A percentile compares a stretch with the other conserved stretches of the same genome.
Evolutionary conservation across 2,888 invertebrate species (phyloP).

Genomic region (Torymus tubicola): DNA sequence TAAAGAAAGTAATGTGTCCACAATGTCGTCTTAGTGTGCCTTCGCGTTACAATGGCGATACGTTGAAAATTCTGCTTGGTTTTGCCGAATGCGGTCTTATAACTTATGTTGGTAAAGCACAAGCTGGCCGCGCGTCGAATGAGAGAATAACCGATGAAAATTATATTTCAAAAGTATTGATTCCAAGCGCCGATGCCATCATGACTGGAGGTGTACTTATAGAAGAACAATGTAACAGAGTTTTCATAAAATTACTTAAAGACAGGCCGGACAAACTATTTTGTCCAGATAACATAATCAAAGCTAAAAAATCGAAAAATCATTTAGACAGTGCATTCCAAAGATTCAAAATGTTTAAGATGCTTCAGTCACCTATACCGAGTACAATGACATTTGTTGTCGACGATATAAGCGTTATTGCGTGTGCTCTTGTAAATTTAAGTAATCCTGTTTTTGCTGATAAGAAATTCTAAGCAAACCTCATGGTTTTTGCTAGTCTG

Average conservation of each 20-base stretch:
- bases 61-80: slow-evolving; percentile 29
- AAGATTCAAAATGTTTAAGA: slow-evolving; percentile 18
- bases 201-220: slow-evolving; percentile 31
- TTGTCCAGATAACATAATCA: background rate
- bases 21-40: background rate
- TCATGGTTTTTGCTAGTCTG: no score
- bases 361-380: slow-evolving; percentile 13
- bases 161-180: slow-evolving; percentile 25
- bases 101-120: slow-evolving; percentile 24
- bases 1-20: background rate
- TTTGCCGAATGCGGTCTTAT: slow-evolving; percentile 31
- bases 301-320: background rate
- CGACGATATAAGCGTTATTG: slow-evolving; percentile 38
- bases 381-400: background rate
- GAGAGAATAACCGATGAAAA: slow-evolving; percentile 13
- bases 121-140: background rate
- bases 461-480: no score
- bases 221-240: slow-evolving; percentile 22
- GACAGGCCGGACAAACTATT: background rate
- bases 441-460: slow-evolving; percentile 11
- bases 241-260: slow-evolving; percentile 22
- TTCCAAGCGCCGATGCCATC: slow-evolving; percentile 31
- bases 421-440: slow-evolving; percentile 35
- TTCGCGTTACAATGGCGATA: background rate
- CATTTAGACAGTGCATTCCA: background rate